Evolutionary conservation across 2,113 vertebrate species (phyloP).

Genomic region (Xyliphius kryptos): DNA sequence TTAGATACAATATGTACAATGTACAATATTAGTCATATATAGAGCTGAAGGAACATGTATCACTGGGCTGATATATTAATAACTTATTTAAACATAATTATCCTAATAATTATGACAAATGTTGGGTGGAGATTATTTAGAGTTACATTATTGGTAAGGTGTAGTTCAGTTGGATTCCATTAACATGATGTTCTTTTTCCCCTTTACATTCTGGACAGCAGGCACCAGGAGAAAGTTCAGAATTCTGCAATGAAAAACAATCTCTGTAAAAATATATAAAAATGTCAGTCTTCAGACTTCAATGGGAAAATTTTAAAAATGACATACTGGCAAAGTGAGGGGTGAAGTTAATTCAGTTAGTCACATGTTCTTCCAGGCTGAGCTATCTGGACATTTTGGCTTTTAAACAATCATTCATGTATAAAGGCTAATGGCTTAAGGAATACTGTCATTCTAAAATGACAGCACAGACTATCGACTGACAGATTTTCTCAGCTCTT

Average conservation of each 20-base stretch:
- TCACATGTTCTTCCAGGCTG: neutral
- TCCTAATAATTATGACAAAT: neutral
- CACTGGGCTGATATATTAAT: neutral
- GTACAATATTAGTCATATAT: no score
- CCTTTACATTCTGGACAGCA: neutral
- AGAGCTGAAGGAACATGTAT: no score
- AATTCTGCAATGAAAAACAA: conserved; percentile 4
- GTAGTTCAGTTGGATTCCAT: neutral
- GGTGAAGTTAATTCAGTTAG: conserved; percentile 4
- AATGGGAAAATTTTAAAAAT: conserved; percentile 18
- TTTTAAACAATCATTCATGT: conserved; percentile 1
- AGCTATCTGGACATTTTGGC: neutral
- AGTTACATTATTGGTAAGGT: neutral
- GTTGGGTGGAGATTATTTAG: neutral
- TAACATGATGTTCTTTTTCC: conserved; percentile 2
- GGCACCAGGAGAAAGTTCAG: conserved; percentile 4
- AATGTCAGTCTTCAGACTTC: conserved; percentile 22
- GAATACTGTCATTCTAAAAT: neutral
- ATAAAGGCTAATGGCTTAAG: neutral
- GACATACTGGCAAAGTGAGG: conserved; percentile 11
- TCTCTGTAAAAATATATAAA: conserved; percentile 30
- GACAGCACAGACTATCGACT: neutral
- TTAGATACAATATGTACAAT: no score
- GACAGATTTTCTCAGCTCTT: neutral
- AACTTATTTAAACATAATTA: neutral